phyloP scores from a whole-genome alignment of 1,140 invertebrate genomes.

The Drosophila kohkoa region DNA sequence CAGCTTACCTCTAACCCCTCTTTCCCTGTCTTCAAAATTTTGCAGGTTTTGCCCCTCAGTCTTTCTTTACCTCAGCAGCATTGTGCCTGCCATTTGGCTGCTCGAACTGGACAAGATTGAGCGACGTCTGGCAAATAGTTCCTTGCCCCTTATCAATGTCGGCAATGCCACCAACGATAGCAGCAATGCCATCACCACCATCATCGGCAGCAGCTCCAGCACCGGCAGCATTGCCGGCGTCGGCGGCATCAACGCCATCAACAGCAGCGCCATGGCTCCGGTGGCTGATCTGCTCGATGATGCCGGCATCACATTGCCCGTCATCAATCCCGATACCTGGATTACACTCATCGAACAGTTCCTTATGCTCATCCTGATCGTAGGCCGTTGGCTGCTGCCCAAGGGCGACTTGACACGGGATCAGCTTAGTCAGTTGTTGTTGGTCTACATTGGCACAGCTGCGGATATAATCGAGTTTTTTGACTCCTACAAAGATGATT shows the following conservation, averaged over 20 bases:
- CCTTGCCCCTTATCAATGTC: conserved; percentile 25
- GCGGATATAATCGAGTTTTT: conserved; percentile 98
- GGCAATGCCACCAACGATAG: conserved; percentile 82
- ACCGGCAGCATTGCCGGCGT: conserved; percentile 82
- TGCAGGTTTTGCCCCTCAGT: conserved; percentile 94
- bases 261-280: conserved; percentile 85
- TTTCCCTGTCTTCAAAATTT: neutral
- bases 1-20: neutral
- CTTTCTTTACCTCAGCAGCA: conserved; percentile 92
- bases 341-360: conserved; percentile 95
- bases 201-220: conserved; percentile 76
- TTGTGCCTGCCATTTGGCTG: conserved; percentile 94
- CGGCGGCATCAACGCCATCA: conserved; percentile 60
- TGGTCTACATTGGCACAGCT: conserved; percentile 94
- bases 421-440: conserved; percentile 95
- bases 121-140: conserved; percentile 79
- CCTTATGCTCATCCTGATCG: conserved; percentile 94
- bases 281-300: conserved; percentile 66
- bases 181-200: conserved; percentile 85
- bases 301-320: conserved; percentile 67
- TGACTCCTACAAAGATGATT: conserved; percentile 96
- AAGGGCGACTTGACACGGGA: conserved; percentile 95
- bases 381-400: conserved; percentile 95
- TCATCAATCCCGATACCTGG: conserved; percentile 90
- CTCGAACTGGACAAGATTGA: conserved; percentile 93